phyloP scores from a whole-genome alignment of 2,888 invertebrate species.

The Campopleginae sp. region DNA sequence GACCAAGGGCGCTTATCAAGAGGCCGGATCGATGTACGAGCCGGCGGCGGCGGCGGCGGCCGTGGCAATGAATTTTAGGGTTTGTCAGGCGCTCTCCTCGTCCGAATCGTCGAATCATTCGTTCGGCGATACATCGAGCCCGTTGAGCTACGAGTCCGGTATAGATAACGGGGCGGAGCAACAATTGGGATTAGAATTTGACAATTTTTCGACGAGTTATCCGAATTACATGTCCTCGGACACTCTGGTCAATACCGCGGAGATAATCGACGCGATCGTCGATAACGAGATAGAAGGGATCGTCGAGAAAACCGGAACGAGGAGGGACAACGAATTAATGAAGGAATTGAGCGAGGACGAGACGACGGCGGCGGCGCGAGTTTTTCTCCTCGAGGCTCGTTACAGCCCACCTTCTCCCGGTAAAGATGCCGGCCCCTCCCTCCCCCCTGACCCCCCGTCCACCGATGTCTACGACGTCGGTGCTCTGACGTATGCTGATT shows the following conservation, averaged over 20 bases:
- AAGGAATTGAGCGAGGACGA: slow-evolving; percentile 63
- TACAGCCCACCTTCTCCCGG: slow-evolving; percentile 37
- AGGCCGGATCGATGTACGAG: slow-evolving; percentile 70
- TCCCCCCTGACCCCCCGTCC: no score
- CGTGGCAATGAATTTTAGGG: slow-evolving; percentile 37
- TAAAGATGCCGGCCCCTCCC: slow-evolving; percentile 63
- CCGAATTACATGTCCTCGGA: slow-evolving; percentile 69
- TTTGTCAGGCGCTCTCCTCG: slow-evolving; percentile 70
- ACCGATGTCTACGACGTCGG: slow-evolving; percentile 55
- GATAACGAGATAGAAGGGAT: slow-evolving; percentile 72
- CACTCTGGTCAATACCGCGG: slow-evolving; percentile 70
- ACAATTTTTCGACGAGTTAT: slow-evolving; percentile 65
- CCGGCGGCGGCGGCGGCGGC: slow-evolving; percentile 12
- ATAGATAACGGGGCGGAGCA: slow-evolving; percentile 72
- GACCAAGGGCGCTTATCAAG: slow-evolving; percentile 71
- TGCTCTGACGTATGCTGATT: slow-evolving; percentile 37
- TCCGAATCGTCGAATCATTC: slow-evolving; percentile 77
- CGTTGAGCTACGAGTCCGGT: slow-evolving; percentile 72
- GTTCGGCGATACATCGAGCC: slow-evolving; percentile 76
- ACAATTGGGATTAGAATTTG: slow-evolving; percentile 69
- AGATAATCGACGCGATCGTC: slow-evolving; percentile 67
- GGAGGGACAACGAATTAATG: slow-evolving; percentile 13
- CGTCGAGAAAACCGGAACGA: slow-evolving; percentile 75
- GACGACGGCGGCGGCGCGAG: slow-evolving; percentile 62
- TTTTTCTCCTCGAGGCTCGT: no score